A percentile compares a stretch with the other conserved stretches of the same genome.
phyloP scores from a whole-genome alignment of 2,113 vertebrate genomes.

The Oxyura jamaicensis region DNA sequence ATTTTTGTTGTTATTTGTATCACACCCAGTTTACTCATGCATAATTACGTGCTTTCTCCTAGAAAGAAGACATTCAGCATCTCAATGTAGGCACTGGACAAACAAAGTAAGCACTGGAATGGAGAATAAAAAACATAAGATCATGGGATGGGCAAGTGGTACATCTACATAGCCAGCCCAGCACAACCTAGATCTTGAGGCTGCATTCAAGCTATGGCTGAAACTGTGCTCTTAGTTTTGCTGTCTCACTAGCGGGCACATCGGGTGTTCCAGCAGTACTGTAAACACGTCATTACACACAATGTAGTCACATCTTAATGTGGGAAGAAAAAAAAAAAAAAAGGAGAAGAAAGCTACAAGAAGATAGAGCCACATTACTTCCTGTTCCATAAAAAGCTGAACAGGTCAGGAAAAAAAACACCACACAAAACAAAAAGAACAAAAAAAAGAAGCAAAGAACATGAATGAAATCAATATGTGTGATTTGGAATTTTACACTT shows the following conservation, averaged over 20 bases:
- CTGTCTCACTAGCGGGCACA: background rate
- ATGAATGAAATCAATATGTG: background rate
- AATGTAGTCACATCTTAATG: background rate
- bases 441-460: background rate
- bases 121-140: background rate
- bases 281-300: background rate
- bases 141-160: background rate
- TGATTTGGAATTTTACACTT: background rate
- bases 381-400: background rate
- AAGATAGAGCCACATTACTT: background rate
- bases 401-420: background rate
- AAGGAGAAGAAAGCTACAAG: background rate
- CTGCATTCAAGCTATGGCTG: background rate
- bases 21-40: background rate
- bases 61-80: background rate
- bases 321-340: background rate
- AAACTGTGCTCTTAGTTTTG: fast-evolving
- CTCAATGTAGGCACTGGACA: background rate
- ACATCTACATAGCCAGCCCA: background rate
- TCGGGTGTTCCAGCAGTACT: background rate
- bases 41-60: background rate
- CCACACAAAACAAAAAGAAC: background rate
- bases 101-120: background rate
- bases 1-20: background rate
- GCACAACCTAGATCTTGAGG: background rate